A percentile compares a stretch with the other conserved stretches of the same genome.
These are phyloP conservation scores for Andricus quercusramuli DNA, from an alignment of 2,888 invertebrate species.

Conservation along the genomic window DNA sequence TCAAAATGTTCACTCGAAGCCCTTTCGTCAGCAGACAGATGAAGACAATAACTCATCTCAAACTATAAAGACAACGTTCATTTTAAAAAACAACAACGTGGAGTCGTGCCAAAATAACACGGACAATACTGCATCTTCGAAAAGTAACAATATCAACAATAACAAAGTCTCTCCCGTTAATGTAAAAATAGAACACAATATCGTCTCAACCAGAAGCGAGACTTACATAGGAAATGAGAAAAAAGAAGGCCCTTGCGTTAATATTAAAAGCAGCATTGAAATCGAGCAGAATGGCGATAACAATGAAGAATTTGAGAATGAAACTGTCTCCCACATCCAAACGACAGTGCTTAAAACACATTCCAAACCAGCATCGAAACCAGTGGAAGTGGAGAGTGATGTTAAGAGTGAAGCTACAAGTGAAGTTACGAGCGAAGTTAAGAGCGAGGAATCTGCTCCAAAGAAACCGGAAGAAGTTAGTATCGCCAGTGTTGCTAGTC, in stretches of 20 bases:
- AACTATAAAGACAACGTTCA: slow-evolving; percentile 67
- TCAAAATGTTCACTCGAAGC: slow-evolving; percentile 61
- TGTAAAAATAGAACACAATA: slow-evolving; percentile 67
- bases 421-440: not conserved
- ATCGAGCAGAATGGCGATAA: slow-evolving; percentile 68
- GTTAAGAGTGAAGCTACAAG: not conserved
- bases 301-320: slow-evolving; percentile 61
- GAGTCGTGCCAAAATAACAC: slow-evolving; percentile 55
- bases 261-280: slow-evolving; percentile 69
- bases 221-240: slow-evolving; percentile 65
- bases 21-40: slow-evolving; percentile 61
- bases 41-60: slow-evolving; percentile 63
- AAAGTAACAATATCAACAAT: slow-evolving; percentile 46
- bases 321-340: slow-evolving; percentile 47
- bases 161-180: slow-evolving; percentile 63
- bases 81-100: slow-evolving; percentile 67
- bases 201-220: slow-evolving; percentile 65
- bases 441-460: slow-evolving; percentile 22
- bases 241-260: slow-evolving; percentile 64
- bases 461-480: slow-evolving; percentile 1
- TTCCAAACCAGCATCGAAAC: slow-evolving; percentile 59
- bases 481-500: slow-evolving; percentile 22
- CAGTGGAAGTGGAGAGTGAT: slow-evolving; percentile 52
- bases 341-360: slow-evolving; percentile 58
- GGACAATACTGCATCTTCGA: slow-evolving; percentile 26